Conservation (phyloP, 2,113 vertebrate genomes). For the Malurus elegans region DNA sequence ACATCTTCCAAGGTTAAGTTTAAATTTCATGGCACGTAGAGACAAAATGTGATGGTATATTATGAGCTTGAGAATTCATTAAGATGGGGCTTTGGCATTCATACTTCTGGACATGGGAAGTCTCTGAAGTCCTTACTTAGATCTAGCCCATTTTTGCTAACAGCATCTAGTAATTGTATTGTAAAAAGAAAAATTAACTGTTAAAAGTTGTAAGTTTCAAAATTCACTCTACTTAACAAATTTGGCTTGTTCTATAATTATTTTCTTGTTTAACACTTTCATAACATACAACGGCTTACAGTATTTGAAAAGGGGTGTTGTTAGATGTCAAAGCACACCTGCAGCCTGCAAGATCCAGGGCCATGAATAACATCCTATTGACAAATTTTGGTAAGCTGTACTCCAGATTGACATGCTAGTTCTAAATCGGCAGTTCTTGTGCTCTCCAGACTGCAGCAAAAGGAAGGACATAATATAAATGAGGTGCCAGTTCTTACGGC, state of each 20-base stretch:
- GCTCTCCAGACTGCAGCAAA: neutral
- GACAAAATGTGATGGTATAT: neutral
- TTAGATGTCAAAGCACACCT: neutral
- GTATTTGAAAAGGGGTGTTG: neutral
- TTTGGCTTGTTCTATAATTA: neutral
- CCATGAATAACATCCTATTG: neutral
- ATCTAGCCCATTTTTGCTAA: slow-evolving; percentile 34
- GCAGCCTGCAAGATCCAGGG: slow-evolving; percentile 44
- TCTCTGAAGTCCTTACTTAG: slow-evolving; percentile 51
- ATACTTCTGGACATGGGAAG: neutral
- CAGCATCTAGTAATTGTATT: neutral
- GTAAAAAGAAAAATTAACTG: neutral
- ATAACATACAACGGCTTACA: neutral
- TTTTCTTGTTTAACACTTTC: neutral
- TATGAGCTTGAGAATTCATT: neutral
- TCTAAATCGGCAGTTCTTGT: neutral
- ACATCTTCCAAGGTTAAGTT: neutral
- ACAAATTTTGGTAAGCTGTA: neutral
- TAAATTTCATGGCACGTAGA: neutral
- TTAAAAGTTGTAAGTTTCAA: neutral
- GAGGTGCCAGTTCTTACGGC: neutral
- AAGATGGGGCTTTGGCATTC: neutral
- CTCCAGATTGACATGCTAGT: neutral
- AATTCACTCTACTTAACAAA: neutral
- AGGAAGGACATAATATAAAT: neutral